Percentiles rank a stretch among this genome's conserved stretches.
These are phyloP conservation scores for Siderastrea radians DNA, from an alignment of 92 coral and sea anemone species.

Conservation along the genomic window DNA sequence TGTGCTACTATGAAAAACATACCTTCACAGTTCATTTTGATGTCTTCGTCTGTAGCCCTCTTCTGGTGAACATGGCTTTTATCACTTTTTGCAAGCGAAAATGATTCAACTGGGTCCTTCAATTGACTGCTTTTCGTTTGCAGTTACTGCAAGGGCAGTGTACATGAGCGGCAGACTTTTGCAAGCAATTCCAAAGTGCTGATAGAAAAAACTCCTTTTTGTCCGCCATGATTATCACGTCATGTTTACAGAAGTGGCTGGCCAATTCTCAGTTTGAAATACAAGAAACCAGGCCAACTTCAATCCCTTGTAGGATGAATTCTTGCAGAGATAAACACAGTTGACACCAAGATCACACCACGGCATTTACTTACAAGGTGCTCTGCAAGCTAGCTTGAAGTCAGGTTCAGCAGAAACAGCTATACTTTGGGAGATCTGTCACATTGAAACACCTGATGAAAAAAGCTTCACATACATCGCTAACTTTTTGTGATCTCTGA, in stretches of 20 bases:
- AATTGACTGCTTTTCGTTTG: constrained; percentile 26
- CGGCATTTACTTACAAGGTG: no score
- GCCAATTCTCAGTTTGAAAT: no score
- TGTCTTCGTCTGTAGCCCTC: not conserved
- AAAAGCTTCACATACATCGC: no score
- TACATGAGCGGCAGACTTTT: constrained; percentile 24
- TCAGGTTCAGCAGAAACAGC: no score
- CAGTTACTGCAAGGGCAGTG: constrained; percentile 31
- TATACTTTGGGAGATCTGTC: no score
- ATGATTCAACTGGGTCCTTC: constrained; percentile 23
- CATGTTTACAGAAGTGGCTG: not conserved
- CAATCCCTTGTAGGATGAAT: no score
- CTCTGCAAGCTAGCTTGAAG: no score
- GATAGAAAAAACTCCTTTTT: constrained; percentile 2
- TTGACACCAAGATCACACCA: no score
- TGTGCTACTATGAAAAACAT: constrained; percentile 13
- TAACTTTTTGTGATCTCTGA: no score
- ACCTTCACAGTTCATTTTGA: constrained; percentile 24
- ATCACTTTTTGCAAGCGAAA: constrained; percentile 22
- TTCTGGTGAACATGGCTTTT: not conserved
- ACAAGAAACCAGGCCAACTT: no score
- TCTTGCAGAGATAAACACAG: no score
- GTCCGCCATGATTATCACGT: constrained; percentile 15
- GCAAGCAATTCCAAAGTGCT: constrained; percentile 22
- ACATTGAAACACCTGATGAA: no score